A percentile compares a stretch with the other conserved stretches of the same genome.
Evolutionary conservation across 2,888 invertebrate species (phyloP).

Genomic region (Tanytarsus gracilentus): DNA sequence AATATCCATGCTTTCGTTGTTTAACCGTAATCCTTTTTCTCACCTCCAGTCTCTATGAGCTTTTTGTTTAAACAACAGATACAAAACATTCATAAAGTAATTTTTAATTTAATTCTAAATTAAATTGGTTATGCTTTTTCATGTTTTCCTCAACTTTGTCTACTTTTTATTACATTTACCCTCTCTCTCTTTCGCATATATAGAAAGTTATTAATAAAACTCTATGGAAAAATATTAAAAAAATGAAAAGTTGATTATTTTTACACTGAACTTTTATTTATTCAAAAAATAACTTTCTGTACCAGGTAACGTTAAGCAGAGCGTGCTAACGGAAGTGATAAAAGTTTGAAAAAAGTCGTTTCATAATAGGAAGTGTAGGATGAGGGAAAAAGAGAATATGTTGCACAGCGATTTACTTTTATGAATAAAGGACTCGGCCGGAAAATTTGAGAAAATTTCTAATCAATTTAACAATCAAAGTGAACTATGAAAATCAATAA

Average conservation of each 20-base stretch:
- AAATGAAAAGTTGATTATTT: neutral
- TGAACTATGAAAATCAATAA: no score
- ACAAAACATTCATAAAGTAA: neutral
- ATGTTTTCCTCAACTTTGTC: neutral
- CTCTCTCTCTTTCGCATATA: no score
- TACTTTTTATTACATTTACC: no score
- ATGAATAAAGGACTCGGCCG: no score
- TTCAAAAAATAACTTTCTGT: constrained; percentile 14
- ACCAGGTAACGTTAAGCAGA: constrained; percentile 25
- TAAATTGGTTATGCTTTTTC: neutral
- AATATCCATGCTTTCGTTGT: constrained; percentile 5
- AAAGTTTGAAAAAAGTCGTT: constrained; percentile 13
- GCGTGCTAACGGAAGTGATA: constrained; percentile 28
- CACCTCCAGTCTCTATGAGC: neutral
- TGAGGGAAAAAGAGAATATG: neutral
- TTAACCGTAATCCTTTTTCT: neutral
- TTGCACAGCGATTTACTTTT: constrained; percentile 5
- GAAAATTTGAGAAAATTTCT: no score
- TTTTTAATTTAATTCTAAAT: constrained; percentile 14
- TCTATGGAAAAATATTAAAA: no score
- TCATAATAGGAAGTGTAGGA: constrained; percentile 1
- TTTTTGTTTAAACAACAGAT: neutral
- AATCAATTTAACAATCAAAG: no score
- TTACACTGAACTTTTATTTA: neutral
- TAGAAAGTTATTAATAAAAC: no score